Conservation (phyloP, 2,888 invertebrate genomes). For the Rapana venosa region DNA sequence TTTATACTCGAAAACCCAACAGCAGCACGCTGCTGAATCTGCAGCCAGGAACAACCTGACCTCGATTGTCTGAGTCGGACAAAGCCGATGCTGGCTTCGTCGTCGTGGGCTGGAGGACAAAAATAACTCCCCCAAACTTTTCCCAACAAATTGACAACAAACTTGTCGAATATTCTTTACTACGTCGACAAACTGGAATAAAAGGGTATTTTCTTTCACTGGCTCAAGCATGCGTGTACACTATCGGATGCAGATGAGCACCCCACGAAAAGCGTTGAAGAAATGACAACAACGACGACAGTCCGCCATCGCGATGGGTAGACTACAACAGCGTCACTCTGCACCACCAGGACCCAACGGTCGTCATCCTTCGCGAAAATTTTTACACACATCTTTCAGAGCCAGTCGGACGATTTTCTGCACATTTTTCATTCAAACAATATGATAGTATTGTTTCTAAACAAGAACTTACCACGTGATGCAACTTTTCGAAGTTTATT, state of each 20-base stretch:
- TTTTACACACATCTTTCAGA: neutral
- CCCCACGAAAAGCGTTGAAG: neutral
- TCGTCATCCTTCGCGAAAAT: neutral
- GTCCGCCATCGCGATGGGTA: neutral
- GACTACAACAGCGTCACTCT: neutral
- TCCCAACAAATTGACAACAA: neutral
- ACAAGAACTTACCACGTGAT: neutral
- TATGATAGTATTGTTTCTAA: neutral
- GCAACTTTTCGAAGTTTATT: constrained; percentile 36
- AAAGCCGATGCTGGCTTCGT: neutral
- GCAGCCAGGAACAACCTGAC: neutral
- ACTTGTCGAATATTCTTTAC: neutral
- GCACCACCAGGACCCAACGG: constrained; percentile 30
- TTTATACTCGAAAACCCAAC: no score
- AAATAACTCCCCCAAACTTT: constrained; percentile 20
- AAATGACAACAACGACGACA: constrained; percentile 33
- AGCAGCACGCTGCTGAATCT: no score
- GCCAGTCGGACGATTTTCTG: neutral
- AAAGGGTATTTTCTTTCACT: neutral
- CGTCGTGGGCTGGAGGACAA: neutral
- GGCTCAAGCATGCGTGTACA: neutral
- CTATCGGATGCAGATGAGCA: no score
- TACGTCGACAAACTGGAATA: neutral
- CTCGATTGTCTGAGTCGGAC: constrained; percentile 13
- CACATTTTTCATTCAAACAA: neutral